Evolutionary conservation across 2,888 invertebrate genomes (phyloP), one percentile per base, ranked within the genome.

Genomic region (Cephus nigrinus): DNA sequence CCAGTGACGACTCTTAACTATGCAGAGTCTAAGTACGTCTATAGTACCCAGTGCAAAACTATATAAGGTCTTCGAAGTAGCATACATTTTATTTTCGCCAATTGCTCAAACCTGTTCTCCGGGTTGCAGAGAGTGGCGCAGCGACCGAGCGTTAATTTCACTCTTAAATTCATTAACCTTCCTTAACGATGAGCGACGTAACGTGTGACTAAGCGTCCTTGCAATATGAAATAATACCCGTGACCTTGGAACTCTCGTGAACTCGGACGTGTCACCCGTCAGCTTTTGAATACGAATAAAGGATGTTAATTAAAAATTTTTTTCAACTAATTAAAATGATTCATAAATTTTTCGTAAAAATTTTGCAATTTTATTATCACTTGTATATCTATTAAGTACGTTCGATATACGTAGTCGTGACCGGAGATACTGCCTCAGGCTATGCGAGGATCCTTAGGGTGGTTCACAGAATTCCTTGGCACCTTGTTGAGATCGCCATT

Each of bases 161-260:
- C 74, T 74, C 74, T 74, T 74, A 74, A 74, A 74, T 74, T 74
- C 33, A 74, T 74, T 74, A 74, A 35, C 74, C 74, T 74, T 34
- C 74, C 35, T 35, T 34, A 34, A 34, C 35, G 30, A 74, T 35
- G 33, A 32, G 31, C n/a, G 74, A 74, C 31, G 71, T 71, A 32
- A 71, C 71, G 74, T 35, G 74, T 33, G 74, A 33, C 74, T 33
- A 33, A 31, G 74, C 36, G 74, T 30, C 74, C 74, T 74, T 35
- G 74, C 23, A 11, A 23, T 33, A 33, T 71, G 71, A 71, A 71
- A 71, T 71, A 71, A 71, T 71, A 32, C 32, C 12, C 31, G 32
- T 71, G 55, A 55, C 55, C 55, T 55, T 55, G 55, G 55, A 55
- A 55, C 23, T 55, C 23, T 55, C 23, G 23, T 55, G 55, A 55